Evolutionary conservation across 2,113 vertebrate genomes (phyloP), one percentile per base, ranked within the genome.

Genomic region (Forbesichthys papilliferus): DNA sequence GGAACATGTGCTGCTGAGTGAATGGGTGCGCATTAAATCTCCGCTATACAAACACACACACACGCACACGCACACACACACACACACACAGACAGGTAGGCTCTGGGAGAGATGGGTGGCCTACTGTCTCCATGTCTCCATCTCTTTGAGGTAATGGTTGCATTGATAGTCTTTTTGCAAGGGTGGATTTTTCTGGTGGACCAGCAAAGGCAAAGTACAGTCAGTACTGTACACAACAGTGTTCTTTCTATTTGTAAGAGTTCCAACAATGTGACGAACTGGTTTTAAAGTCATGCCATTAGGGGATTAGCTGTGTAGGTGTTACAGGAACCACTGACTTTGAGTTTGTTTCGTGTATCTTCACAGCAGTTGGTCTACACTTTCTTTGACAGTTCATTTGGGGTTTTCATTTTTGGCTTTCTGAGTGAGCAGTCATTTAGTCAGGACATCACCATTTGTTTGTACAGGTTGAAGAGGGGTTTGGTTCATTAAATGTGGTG

Each of bases 91-190:
- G 6, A 56, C 16, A 11, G n/a, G 42, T 36, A 61, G 16, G 11
- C 36, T 61, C 63, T 60, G 14, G 14, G n/a, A 51, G 48, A n/a
- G 51, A 66, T 73, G 69, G 69, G 52, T 79, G 69, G 73, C 64
- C 64, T 74, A n/a, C 67, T 36, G 18, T 78, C 48, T 34, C 12
- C 63, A 27, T 27, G 27, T 27, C 27, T 20, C 20, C 71, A 14
- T 68, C 34, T 11, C 48, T 0, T 3, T 48, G 48, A 66, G 61
- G 73, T 53, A 78, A 68, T 47, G 51, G 14, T 66, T 73, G 52
- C 48, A 20, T 75, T 64, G 1, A 4, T 42, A 34, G 66, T 51
- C 27, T 61, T 61, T 51, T 52, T 64, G n/a, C 57, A 11, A 27
- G 18, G 51, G 14, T 51, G 54, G 14, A 71, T 59, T 36, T 71